Base-by-base conservation (phyloP, 2,797 vertebrate species). In the Girardinus metallicus region DNA sequence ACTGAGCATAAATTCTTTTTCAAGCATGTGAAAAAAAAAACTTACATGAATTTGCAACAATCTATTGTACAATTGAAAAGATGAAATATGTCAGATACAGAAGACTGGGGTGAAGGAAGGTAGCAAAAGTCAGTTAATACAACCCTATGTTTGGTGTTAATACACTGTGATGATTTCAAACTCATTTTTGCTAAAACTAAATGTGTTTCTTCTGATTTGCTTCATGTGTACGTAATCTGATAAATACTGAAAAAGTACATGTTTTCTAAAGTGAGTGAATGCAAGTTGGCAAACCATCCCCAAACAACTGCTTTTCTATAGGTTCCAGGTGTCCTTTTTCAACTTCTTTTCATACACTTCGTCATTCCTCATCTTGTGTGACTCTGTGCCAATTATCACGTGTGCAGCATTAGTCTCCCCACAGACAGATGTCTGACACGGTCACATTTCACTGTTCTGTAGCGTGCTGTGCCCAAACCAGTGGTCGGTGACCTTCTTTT, bases 371-470 rank as follows among this genome's bases (percentile, higher is more conserved):
- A 41, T 84, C 75, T 34, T 64, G 71, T 76, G 78, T 72, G 83
- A 83, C 85, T 87, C 80, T 76, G 76, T 79, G 78, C 82, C 90
- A 85, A 80, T 85, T 88, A 89, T 82, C 83, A 80, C 1, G 13
- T 31, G 44, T 73, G 51, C 72, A 77, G 76, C 80, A 23, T 55
- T n/a, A 26, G 74, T 77, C 85, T 78, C 36, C 36, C 47, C 79
- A 72, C 83, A 85, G 80, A 89, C 92, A 94, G 92, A 93, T 93
- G 94, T 90, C 84, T 81, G 62, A 80, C 53, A 72, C 47, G 88
- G 86, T 94, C 91, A 82, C 85, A 88, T 93, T 94, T 95, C 91
- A 92, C 87, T 83, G 87, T 86, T 86, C 64, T 77, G 72, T 29
- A 64, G n/a, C 87, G 1, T 86, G 91, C 84, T 90, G 91, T 86